Base-by-base conservation (phyloP, 64 coral and sea anemone genomes). In the Stichodactyla helianthus region DNA sequence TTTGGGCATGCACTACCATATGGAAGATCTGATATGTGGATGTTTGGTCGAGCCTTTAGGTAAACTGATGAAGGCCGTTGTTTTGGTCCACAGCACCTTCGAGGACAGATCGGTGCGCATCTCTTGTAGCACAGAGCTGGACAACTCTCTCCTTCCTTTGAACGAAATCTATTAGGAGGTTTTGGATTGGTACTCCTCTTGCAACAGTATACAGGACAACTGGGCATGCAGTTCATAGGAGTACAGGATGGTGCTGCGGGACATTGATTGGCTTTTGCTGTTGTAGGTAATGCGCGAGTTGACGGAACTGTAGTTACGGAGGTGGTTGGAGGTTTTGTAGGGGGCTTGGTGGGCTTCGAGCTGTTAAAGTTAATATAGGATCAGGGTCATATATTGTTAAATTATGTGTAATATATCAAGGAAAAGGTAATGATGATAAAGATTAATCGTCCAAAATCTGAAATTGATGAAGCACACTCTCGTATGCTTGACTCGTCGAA, bases 51-150 rank as follows among this genome's bases (percentile, higher is more conserved):
- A 17, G 10, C 63, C 22, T 90, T 7, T 88, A 90, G 68, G 25
- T 87, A 79, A 54, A 85, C 60, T 59, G 83, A 20, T 61, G 79
- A 60, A 53, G 79, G 20, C 52, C 54, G 18, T 79, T 79, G 15
- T 77, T 84, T 71, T 79, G 83, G 94, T 1, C 94, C 94, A n/a
- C 94, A 97, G 19, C 94, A 97, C 10, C 94, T 62, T 58, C 94
- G 86, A 25, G 94, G 94, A 25, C 94, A 97, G 22, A 74, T 55
- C 2, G 53, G 70, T 8, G 88, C 91, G 27, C 94, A 97, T 28
- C n/a, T 52, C 16, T 51, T 70, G 71, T 85, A 92, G 85, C 94
- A 97, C 17, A 97, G 25, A 6, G 52, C 64, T 59, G 91, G 94
- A 58, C 94, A 97, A 20, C 25, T 83, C 0, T 82, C 64, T 23